Base-by-base conservation (phyloP, 2,888 invertebrate genomes). In the Ariolimax columbianus region DNA sequence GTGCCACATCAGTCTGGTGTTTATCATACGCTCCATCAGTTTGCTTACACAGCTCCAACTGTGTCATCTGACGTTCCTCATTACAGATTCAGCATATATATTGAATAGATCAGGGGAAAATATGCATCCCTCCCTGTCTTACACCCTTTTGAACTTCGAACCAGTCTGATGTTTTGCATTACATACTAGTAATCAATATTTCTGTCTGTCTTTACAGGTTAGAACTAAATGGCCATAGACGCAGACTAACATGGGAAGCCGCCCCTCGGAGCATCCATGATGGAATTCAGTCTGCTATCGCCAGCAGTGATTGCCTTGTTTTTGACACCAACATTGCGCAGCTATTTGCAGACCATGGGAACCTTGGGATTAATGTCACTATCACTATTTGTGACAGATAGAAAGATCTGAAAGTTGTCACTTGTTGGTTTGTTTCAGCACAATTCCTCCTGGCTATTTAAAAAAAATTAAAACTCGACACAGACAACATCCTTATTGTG, bases 281-380 rank as follows among this genome's bases (percentile, higher is more conserved):
- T 95, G 99, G 99, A 86, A 98, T 99, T 38, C 97, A 98, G 77
- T 97, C 98, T 36, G 99, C 99, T 77, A 99, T 99, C 92, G 96
- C 97, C 95, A 98, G 98, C 94, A 98, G 98, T 40, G 99, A 99
- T 95, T 99, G 99, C 94, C 96, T 99, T 88, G 98, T 99, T 88
- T 99, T 99, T 95, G 99, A 99, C 95, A 98, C 98, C 83, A 97
- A 97, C 89, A 98, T 98, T 93, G 99, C 99, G 88, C 98, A 99
- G 95, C 95, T 99, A 87, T 99, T 99, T 95, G 98, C 99, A 82
- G 99, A 99, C 94, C 99, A 98, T 95, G 99, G 99, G 78, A 99
- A 99, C 95, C 96, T 99, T 90, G 99, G 99, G 91, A 99, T 99
- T 93, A 99, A 99, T 95, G 99, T 99, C 93, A 99, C 99, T 94